Conservation (phyloP, 2,113 vertebrate genomes). For the Sebastes fasciatus region DNA sequence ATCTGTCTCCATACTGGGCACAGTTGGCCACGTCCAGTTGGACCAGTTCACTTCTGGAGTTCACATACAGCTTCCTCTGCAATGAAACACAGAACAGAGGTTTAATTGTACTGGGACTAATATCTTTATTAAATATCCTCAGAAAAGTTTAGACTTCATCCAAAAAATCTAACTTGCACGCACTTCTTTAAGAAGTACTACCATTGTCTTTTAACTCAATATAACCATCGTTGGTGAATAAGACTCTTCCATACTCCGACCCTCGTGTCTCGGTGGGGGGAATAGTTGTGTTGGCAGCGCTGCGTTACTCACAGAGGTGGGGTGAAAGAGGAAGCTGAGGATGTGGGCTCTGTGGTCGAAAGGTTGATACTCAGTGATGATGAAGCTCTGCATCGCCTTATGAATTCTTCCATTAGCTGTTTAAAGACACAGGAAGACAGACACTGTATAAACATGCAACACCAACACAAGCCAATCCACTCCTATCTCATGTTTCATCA, state of each 20-base stretch:
- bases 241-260: too few relatives aligned
- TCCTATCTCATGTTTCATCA: background rate
- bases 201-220: background rate
- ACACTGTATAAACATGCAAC: background rate
- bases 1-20: conserved; percentile 64
- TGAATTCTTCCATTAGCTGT: conserved; percentile 77
- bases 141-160: background rate
- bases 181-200: background rate
- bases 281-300: background rate
- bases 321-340: conserved; percentile 55
- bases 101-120: too few relatives aligned
- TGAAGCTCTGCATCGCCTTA: conserved; percentile 69
- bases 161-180: background rate
- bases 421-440: background rate
- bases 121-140: background rate
- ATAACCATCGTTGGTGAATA: background rate
- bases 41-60: conserved; percentile 60
- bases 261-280: background rate
- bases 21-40: conserved; percentile 76
- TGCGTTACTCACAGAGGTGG: conserved; percentile 64
- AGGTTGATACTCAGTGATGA: conserved; percentile 74
- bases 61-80: conserved; percentile 78
- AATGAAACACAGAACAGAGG: conserved; percentile 6
- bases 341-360: conserved; percentile 41
- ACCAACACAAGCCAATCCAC: background rate